Evolutionary conservation across 2,888 invertebrate genomes (phyloP), one percentile per base, ranked within the genome.

Genomic region (Strigamia transsilvanica): DNA sequence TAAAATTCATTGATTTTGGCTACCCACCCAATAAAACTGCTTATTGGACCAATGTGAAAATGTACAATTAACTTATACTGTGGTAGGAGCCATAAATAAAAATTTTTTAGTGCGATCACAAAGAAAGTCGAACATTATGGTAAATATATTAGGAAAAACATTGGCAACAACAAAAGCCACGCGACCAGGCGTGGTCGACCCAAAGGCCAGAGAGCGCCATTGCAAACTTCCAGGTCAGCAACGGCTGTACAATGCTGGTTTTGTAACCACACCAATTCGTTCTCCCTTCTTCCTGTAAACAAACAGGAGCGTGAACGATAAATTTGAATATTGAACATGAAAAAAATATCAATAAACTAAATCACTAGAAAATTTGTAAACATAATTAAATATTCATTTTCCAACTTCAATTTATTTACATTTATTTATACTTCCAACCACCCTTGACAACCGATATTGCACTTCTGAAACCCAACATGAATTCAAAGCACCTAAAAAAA

Each of bases 201-300:
- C 73, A 73, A 32, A 73, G 73, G 73, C 73, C 73, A 73, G 23
- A 73, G 73, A 73, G 23, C 32, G 73, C 73, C 73, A 73, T 73
- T 73, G 73, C 73, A 73, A 66, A 73, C 73, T 73, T 73, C 73
- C 73, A 73, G 73, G 73, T 73, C 73, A 73, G 73, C 73, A 73
- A 73, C 73, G 73, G 73, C n/a, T 73, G 73, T 73, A 73, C 73
- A n/a, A 73, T 27, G 32, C 73, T 73, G 32, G 73, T 73, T 12
- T 51, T 73, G 73, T 32, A 73, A 23, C 73, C 32, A 73, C 73
- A 73, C 73, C 13, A 73, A 73, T 73, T 73, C 32, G 73, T 73
- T 56, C 73, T 73, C 73, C 73, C 73, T 73, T 73, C 32, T 73
- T 73, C 73, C 73, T 73, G 73, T 73, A 73, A 23, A 56, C 56